Percentiles rank a stretch among this genome's conserved stretches.
phyloP scores from a whole-genome alignment of 2,888 invertebrate genomes.

The Diadromus collaris region DNA sequence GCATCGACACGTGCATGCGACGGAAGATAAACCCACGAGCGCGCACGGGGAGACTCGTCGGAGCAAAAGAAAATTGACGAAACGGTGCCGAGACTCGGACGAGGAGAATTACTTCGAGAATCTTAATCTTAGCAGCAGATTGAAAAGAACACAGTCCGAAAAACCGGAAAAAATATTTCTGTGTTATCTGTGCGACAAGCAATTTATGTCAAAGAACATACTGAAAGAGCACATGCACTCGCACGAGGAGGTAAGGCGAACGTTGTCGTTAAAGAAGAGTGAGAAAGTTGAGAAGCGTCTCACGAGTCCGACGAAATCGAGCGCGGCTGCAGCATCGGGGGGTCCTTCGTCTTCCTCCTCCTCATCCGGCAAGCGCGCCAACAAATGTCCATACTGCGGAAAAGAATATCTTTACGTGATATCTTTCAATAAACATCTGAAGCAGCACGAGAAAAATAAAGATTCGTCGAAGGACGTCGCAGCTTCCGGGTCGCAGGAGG shows the following conservation, averaged over 20 bases:
- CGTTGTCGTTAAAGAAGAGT: conserved; percentile 69
- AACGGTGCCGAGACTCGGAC: conserved; percentile 62
- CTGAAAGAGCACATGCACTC: conserved; percentile 78
- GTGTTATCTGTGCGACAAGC: conserved; percentile 77
- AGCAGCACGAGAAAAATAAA: conserved; percentile 75
- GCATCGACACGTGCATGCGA: neutral
- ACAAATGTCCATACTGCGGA: conserved; percentile 78
- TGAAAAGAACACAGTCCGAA: conserved; percentile 71
- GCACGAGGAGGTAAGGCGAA: conserved; percentile 76
- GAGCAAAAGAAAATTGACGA: conserved; percentile 69
- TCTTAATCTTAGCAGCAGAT: conserved; percentile 76
- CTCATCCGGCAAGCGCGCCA: conserved; percentile 74
- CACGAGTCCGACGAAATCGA: conserved; percentile 25
- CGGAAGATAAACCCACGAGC: conserved; percentile 41
- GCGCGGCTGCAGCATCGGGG: neutral
- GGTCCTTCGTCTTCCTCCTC: conserved; percentile 6
- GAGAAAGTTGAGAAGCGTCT: conserved; percentile 70
- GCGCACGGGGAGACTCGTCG: conserved; percentile 67
- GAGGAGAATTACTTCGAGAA: conserved; percentile 78
- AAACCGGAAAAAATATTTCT: conserved; percentile 74
- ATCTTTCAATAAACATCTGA: conserved; percentile 77
- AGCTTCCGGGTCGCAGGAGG: conserved; percentile 56
- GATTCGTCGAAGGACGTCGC: conserved; percentile 64
- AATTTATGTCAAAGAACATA: conserved; percentile 76
- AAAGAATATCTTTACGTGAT: conserved; percentile 78